phyloP scores from a whole-genome alignment of 2,113 vertebrate species.

The Bombycilla garrulus region DNA sequence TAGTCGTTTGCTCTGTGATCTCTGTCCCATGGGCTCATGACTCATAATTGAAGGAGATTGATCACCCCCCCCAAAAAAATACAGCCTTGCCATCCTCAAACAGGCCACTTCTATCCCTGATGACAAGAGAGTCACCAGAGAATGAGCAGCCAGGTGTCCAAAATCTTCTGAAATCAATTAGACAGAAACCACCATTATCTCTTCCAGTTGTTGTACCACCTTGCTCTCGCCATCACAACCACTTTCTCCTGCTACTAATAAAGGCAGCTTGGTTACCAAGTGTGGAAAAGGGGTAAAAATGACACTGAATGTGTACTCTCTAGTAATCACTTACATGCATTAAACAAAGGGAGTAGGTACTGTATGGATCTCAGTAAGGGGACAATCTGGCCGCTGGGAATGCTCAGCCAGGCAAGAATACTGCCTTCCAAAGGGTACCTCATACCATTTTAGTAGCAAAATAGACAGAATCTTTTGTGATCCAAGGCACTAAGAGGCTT shows the following conservation, averaged over 20 bases:
- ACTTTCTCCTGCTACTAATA: neutral
- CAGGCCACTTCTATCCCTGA: neutral
- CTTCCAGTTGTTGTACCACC: neutral
- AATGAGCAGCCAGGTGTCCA: neutral
- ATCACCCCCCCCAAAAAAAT: neutral
- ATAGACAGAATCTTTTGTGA: neutral
- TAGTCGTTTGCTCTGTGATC: neutral
- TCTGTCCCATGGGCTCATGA: neutral
- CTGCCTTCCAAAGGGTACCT: neutral
- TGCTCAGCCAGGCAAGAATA: neutral
- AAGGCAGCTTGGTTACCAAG: accelerated
- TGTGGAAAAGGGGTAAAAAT: neutral
- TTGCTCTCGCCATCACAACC: neutral
- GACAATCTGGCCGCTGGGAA: neutral
- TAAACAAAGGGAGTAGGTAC: neutral
- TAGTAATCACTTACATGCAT: neutral
- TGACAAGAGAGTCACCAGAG: neutral
- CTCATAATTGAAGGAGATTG: neutral
- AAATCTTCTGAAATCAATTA: neutral
- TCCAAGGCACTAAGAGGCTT: neutral
- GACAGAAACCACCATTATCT: neutral
- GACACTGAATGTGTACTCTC: neutral
- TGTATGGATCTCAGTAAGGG: neutral
- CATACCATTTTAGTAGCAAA: neutral
- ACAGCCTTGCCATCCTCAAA: neutral